Base-by-base conservation (phyloP, 2,888 invertebrate species). In the Drosophila mimica region DNA sequence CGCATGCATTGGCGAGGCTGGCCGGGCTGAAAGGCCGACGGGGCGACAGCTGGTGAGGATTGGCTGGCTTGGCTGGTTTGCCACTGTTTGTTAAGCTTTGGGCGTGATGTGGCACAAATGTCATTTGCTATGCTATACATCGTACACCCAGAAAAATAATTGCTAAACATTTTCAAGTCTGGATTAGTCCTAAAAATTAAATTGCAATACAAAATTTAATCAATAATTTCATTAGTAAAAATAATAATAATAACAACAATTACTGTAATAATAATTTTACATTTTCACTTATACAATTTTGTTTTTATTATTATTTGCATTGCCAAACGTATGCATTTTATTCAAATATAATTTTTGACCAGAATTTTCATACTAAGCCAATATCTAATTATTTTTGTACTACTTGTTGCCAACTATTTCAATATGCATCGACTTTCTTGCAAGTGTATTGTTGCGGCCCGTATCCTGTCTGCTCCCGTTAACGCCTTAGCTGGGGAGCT, bases 51-150 rank as follows among this genome's bases (percentile, higher is more conserved):
- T 70, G 79, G 57, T 59, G 28, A 48, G 68, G 74, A 60, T 71
- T 69, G 69, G 72, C 66, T 56, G 49, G 54, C 34, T 62, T 52
- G 65, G 63, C 25, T 46, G 46, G 72, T 66, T 76, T 80, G 64
- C 64, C 67, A 54, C 33, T 67, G 70, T 67, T 75, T 76, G 30
- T 31, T 59, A 66, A 78, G 73, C 81, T 78, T 62, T 82, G 82
- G 82, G 82, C 74, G 82, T 81, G 84, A 83, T 83, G 77, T 76
- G 82, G 74, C 88, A 69, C 82, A 87, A 86, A 86, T 87, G 89
- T 82, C 85, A 83, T 79, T 85, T 88, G 70, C 76, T 66, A 80
- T 85, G 81, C 78, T 68, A 52, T 70, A 70, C 76, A 38, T 28
- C 13, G 56, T 28, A 30, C 38, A 38, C 13, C 13, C 13, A 6